Percentiles rank a stretch among this genome's conserved stretches.
phyloP scores from a whole-genome alignment of 2,797 vertebrate species.

The Sebastes oblongus region DNA sequence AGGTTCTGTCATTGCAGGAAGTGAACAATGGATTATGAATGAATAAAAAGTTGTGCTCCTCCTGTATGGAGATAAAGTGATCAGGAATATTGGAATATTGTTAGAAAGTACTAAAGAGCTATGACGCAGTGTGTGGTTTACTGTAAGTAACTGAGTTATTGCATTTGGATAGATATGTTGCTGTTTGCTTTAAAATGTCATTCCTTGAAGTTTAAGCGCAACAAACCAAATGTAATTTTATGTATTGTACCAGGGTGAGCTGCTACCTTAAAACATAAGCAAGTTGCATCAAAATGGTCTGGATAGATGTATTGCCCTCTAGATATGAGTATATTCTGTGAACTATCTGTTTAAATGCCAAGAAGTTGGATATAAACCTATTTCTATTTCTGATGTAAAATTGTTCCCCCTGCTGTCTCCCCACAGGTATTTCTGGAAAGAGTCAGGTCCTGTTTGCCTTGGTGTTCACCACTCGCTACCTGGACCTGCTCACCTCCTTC shows the following conservation, averaged over 20 bases:
- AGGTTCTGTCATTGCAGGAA: too few species aligned
- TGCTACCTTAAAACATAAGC: background rate
- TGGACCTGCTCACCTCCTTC: conserved; percentile 97
- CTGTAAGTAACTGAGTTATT: background rate
- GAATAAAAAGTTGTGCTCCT: background rate
- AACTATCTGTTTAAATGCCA: background rate
- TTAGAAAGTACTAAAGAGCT: background rate
- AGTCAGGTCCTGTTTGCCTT: conserved; percentile 97
- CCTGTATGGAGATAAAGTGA: background rate
- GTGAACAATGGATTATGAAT: background rate
- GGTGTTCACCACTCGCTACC: conserved; percentile 98
- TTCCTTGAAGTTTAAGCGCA: background rate
- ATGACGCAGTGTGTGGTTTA: background rate
- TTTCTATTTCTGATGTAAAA: background rate
- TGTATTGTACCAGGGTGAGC: too few species aligned
- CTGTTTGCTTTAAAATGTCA: background rate
- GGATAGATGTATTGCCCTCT: background rate
- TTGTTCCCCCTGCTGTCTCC: conserved; percentile 18
- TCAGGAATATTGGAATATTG: background rate
- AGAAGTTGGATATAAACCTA: background rate
- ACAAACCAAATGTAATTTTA: background rate
- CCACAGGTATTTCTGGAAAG: conserved; percentile 96
- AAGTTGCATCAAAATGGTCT: background rate
- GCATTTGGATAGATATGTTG: background rate
- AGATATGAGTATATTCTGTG: background rate